Evolutionary conservation across 2,888 invertebrate genomes (phyloP), one percentile per base, ranked within the genome.

Genomic region (Acanthacorydalis orientalis): DNA sequence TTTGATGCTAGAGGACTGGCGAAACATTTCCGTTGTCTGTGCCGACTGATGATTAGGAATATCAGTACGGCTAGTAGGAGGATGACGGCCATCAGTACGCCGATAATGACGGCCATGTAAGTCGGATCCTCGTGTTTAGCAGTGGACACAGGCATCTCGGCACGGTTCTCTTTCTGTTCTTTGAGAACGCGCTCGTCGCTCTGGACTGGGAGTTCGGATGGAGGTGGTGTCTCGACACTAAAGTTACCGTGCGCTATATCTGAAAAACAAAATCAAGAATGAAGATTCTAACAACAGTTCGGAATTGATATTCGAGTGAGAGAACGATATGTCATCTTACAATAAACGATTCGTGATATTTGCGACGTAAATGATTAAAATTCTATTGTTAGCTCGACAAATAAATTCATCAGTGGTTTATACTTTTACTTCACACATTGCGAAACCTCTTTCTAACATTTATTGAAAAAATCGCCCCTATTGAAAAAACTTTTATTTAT

Each of bases 81-180:
- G 45, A 83, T 79, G 43, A 85, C 73, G 1, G 81, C 82, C 23
- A 80, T 80, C 44, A 85, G 64, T 6, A 84, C 79, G n/a, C 84
- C 82, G 38, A 85, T 78, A 47, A 83, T 78, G 51, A 84, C 74
- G n/a, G 82, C 82, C 68, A 84, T 75, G 64, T 82, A 80, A 7
- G 80, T 68, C 1, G 81, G 78, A 57, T 83, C 82, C 53, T 81
- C 80, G 56, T 78, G 75, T 49, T 76, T 76, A 1, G 77, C 79
- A 9, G 77, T 76, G 11, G 79, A 73, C 50, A 81, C 74, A n/a
- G 78, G 76, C 50, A 74, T 69, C 52, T 78, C 77, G 51, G 73
- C 72, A 54, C 63, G 64, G 43, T 62, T 61, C 43, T 64, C 62
- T 46, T 59, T 57, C 46, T 65, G 64, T 50, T 65, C 59, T 52